Conservation (phyloP, 1,140 invertebrate genomes). For the Leptinotarsa lineolata region DNA sequence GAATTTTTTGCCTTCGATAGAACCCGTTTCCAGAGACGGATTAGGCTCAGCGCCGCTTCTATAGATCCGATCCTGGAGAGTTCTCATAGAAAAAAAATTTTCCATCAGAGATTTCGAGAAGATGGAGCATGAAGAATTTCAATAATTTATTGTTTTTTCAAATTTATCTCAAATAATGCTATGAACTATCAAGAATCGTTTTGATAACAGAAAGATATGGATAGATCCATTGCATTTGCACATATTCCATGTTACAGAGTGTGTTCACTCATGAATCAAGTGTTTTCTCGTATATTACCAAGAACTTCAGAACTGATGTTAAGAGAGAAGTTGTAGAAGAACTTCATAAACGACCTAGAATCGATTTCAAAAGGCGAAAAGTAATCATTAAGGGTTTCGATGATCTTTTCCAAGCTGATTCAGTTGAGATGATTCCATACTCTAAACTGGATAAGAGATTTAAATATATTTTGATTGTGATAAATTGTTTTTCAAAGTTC, state of each 20-base stretch:
- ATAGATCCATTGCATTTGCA: too few relatives aligned
- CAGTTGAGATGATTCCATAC: slow-evolving; percentile 38
- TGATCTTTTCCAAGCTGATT: slow-evolving; percentile 40
- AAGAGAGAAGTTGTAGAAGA: slow-evolving; percentile 22
- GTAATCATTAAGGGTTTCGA: slow-evolving; percentile 47
- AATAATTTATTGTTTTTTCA: too few relatives aligned
- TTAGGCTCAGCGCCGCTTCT: neutral
- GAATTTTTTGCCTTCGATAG: neutral
- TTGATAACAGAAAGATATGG: too few relatives aligned
- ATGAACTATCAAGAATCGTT: too few relatives aligned
- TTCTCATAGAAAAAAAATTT: too few relatives aligned
- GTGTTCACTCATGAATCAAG: too few relatives aligned
- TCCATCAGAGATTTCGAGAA: too few relatives aligned
- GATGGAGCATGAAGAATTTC: too few relatives aligned
- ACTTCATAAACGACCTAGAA: slow-evolving; percentile 24
- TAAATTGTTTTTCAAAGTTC: slow-evolving; percentile 48
- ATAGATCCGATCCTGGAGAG: too few relatives aligned
- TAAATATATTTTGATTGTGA: slow-evolving; percentile 46
- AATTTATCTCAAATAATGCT: too few relatives aligned
- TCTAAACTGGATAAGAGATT: slow-evolving; percentile 41
- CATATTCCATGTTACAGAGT: too few relatives aligned
- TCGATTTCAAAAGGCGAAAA: slow-evolving; percentile 45
- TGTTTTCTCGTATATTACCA: neutral
- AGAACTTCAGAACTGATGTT: neutral
- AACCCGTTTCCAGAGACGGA: neutral